Evolutionary conservation across 1,140 invertebrate genomes (phyloP).

Genomic region (Kradibia gibbosae): DNA sequence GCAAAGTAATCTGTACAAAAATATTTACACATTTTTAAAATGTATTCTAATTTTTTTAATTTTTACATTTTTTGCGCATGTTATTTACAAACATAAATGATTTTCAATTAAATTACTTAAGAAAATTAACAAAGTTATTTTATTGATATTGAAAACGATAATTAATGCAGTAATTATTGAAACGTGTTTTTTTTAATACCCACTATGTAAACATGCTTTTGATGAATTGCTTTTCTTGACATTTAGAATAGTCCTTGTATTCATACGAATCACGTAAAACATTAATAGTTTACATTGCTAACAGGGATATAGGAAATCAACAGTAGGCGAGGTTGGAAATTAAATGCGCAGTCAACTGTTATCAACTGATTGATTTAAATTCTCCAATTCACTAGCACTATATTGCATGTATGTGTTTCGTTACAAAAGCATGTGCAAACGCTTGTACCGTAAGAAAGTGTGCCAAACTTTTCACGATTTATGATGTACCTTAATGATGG

Average conservation of each 20-base stretch:
- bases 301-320: not conserved
- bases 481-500: slow-evolving; percentile 72
- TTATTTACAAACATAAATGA: too few species aligned
- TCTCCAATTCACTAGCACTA: slow-evolving; percentile 61
- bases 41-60: too few species aligned
- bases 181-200: slow-evolving; percentile 16
- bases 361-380: slow-evolving; percentile 72
- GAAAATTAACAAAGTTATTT: not conserved
- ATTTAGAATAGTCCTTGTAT: not conserved
- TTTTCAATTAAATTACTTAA: too few species aligned
- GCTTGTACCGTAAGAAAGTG: slow-evolving; percentile 65
- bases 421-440: slow-evolving; percentile 56
- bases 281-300: not conserved
- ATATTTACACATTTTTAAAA: too few species aligned
- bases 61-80: too few species aligned
- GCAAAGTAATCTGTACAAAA: too few species aligned
- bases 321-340: slow-evolving; percentile 62
- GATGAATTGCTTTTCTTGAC: not conserved
- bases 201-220: slow-evolving; percentile 7
- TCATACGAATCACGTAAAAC: not conserved
- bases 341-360: slow-evolving; percentile 71
- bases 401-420: not conserved
- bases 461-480: slow-evolving; percentile 70
- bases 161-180: slow-evolving; percentile 45
- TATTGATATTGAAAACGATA: slow-evolving; percentile 20